phyloP scores from a whole-genome alignment of 1,140 invertebrate genomes.

The Megalopta genalis region DNA sequence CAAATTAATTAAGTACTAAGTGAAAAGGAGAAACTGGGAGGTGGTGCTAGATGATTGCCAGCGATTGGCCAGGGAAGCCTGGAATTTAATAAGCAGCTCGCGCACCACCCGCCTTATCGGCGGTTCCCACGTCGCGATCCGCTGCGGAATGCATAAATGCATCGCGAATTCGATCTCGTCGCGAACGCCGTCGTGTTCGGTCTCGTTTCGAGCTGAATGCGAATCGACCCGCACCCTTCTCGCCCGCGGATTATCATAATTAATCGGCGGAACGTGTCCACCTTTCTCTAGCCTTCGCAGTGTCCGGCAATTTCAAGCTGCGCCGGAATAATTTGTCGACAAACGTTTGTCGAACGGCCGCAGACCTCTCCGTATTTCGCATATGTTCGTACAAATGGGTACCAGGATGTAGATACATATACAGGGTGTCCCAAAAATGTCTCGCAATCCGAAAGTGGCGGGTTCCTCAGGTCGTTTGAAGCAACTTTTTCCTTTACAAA shows the following conservation, averaged over 20 bases:
- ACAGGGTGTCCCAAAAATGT: too few relatives aligned
- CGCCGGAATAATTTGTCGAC: too few relatives aligned
- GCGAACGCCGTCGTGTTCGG: neutral
- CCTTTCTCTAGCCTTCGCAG: neutral
- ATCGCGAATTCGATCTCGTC: conserved; percentile 54
- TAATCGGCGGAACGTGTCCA: conserved; percentile 32
- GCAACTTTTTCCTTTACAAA: too few relatives aligned
- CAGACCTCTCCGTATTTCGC: too few relatives aligned
- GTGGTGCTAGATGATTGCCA: conserved; percentile 51
- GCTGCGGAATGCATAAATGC: conserved; percentile 53
- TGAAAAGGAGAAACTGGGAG: conserved; percentile 43
- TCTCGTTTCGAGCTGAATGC: conserved; percentile 19
- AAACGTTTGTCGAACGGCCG: too few relatives aligned
- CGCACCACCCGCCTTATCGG: conserved; percentile 41
- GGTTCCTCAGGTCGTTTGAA: too few relatives aligned
- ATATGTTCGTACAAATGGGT: too few relatives aligned
- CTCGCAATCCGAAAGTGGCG: too few relatives aligned
- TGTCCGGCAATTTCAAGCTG: too few relatives aligned
- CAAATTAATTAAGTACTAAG: conserved; percentile 55
- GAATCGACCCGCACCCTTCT: conserved; percentile 28
- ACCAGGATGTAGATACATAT: too few relatives aligned
- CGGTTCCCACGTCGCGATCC: conserved; percentile 56
- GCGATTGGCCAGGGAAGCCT: conserved; percentile 53
- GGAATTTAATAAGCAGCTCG: conserved; percentile 57
- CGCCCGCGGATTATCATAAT: conserved; percentile 56